phyloP scores from a whole-genome alignment of 2,797 vertebrate genomes.

The Notolabrus celidotus region DNA sequence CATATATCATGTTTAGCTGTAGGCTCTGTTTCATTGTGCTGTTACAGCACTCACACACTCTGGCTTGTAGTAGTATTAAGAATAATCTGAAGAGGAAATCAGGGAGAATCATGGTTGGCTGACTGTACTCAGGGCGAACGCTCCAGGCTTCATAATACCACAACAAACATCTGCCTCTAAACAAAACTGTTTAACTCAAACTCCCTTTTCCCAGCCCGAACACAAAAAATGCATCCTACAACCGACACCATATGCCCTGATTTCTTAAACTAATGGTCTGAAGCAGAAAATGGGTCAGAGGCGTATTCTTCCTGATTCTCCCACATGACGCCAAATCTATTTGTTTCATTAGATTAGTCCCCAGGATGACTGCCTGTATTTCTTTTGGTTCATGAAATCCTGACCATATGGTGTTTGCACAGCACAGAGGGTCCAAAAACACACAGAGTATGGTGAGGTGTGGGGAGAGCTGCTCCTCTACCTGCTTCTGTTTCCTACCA shows the following conservation, averaged over 20 bases:
- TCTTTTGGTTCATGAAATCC: slow-evolving; percentile 41
- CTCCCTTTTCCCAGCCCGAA: slow-evolving; percentile 40
- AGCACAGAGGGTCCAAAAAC: slow-evolving; percentile 48
- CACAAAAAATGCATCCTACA: slow-evolving; percentile 25
- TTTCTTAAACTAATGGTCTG: slow-evolving; percentile 57
- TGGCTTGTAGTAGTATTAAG: slow-evolving; percentile 1
- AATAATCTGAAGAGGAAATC: slow-evolving; percentile 30
- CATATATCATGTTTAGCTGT: slow-evolving; percentile 1
- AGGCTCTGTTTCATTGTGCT: neutral
- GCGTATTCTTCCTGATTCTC: slow-evolving; percentile 37
- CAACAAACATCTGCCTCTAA: slow-evolving; percentile 39
- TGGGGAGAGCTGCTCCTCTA: slow-evolving; percentile 20
- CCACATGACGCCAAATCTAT: slow-evolving; percentile 49
- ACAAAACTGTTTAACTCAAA: slow-evolving; percentile 32
- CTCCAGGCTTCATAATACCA: slow-evolving; percentile 32
- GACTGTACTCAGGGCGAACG: slow-evolving; percentile 19
- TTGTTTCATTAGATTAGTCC: slow-evolving; percentile 65
- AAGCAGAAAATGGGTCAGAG: slow-evolving; percentile 57
- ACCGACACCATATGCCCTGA: slow-evolving; percentile 57
- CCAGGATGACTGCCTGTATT: slow-evolving; percentile 38
- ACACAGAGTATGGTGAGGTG: slow-evolving; percentile 38
- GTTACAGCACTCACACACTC: slow-evolving; percentile 1
- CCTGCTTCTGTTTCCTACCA: slow-evolving; percentile 29
- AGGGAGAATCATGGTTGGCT: slow-evolving; percentile 5
- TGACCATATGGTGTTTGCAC: slow-evolving; percentile 67